Conservation (phyloP, 30 jellyfish, hydroid and myxozoan genomes). For the Rhopilema esculentum region DNA sequence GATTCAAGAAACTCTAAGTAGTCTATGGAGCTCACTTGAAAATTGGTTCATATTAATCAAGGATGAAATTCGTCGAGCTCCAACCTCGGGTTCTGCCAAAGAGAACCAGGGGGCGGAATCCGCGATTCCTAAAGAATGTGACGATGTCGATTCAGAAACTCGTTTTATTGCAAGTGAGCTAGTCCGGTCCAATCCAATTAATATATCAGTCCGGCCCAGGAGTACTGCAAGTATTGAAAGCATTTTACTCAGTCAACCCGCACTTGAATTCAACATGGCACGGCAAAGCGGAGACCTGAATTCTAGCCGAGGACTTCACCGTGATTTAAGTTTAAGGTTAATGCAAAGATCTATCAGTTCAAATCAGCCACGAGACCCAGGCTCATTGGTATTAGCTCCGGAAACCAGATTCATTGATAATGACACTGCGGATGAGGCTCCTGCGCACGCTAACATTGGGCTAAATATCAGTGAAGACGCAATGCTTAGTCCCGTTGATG, state of each 20-base stretch:
- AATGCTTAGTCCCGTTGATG: conserved; percentile 1
- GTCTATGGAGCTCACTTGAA: conserved; percentile 70
- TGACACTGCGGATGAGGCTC: background rate
- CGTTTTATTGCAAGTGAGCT: conserved; percentile 55
- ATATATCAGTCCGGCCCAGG: conserved; percentile 31
- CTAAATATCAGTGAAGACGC: background rate
- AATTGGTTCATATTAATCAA: conserved; percentile 64
- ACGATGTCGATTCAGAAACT: conserved; percentile 17
- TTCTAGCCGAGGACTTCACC: conserved; percentile 36
- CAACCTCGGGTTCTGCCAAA: background rate
- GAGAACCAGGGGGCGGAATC: background rate
- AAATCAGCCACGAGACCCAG: background rate
- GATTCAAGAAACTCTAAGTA: conserved; percentile 19
- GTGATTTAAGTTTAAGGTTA: conserved; percentile 36
- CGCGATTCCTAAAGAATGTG: background rate
- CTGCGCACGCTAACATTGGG: background rate
- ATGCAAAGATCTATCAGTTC: background rate
- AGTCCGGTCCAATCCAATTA: conserved; percentile 54
- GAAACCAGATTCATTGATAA: background rate
- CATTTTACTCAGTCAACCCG: conserved; percentile 88
- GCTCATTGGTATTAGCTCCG: background rate
- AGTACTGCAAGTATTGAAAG: conserved; percentile 66
- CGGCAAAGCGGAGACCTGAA: conserved; percentile 32
- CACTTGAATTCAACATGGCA: conserved; percentile 73
- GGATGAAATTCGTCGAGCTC: conserved; percentile 47